Percentiles rank a stretch among this genome's conserved stretches.
Conservation (phyloP, 2,888 invertebrate genomes). For the Aphodius granarius region DNA sequence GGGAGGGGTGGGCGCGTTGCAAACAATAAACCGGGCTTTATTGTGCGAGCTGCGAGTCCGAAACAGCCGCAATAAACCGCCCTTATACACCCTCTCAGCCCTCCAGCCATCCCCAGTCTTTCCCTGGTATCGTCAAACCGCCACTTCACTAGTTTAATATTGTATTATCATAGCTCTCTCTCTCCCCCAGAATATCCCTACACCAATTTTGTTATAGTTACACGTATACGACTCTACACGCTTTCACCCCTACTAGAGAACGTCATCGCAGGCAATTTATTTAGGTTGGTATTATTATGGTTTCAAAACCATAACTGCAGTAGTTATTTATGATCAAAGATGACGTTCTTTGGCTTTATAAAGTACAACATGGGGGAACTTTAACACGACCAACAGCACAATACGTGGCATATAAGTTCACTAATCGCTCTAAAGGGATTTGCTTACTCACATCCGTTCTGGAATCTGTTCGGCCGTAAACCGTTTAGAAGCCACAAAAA, state of each 20-base stretch:
- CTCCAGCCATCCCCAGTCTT: not conserved
- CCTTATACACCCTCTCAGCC: not conserved
- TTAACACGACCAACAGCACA: too few relatives aligned
- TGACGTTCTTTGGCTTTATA: too few relatives aligned
- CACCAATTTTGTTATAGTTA: not conserved
- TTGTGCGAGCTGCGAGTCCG: not conserved
- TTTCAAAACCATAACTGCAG: not conserved
- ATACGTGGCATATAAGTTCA: too few relatives aligned
- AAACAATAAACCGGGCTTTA: not conserved
- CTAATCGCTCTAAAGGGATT: not conserved
- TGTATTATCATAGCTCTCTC: not conserved
- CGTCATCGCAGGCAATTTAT: not conserved
- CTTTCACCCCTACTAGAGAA: not conserved
- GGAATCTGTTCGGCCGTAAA: slow-evolving; percentile 10
- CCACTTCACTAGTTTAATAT: not conserved
- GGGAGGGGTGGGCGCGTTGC: not conserved
- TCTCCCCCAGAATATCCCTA: too few relatives aligned
- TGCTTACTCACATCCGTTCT: not conserved
- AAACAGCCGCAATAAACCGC: not conserved
- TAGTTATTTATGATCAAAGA: not conserved
- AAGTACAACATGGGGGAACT: too few relatives aligned
- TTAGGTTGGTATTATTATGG: not conserved
- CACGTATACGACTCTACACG: not conserved
- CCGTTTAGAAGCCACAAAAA: slow-evolving; percentile 10
- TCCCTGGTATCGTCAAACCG: not conserved